Evolutionary conservation across 2,113 vertebrate species (phyloP).

Genomic region (Heterochromis multidens): DNA sequence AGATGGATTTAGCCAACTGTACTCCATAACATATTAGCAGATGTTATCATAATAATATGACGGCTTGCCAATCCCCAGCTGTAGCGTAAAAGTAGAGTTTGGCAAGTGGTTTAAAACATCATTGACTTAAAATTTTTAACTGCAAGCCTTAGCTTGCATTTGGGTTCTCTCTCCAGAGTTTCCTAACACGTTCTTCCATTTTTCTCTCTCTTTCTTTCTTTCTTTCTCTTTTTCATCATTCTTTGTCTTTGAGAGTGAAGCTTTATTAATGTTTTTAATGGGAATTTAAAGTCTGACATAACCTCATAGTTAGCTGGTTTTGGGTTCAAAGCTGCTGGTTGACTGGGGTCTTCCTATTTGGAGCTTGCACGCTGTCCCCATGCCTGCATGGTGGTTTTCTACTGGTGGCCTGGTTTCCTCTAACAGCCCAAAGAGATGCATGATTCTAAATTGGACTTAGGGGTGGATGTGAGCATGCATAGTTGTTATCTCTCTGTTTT

Average conservation of each 20-base stretch:
- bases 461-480: background rate
- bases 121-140: background rate
- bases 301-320: background rate
- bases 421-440: background rate
- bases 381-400: background rate
- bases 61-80: background rate
- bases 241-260: accelerated
- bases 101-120: background rate
- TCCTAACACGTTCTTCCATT: background rate
- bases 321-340: too few species aligned
- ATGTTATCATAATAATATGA: background rate
- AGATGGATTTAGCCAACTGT: background rate
- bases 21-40: background rate
- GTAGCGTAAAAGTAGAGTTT: background rate
- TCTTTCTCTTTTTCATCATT: too few species aligned
- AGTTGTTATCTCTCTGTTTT: background rate
- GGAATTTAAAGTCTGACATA: background rate
- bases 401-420: background rate
- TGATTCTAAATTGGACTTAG: background rate
- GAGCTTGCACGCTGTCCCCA: background rate
- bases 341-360: too few species aligned
- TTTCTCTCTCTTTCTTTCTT: background rate
- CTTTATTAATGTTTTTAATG: background rate
- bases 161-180: background rate
- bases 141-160: background rate